These are phyloP conservation scores for Chelonus formosanus DNA, from an alignment of 2,888 invertebrate species.

Conservation along the genomic window DNA sequence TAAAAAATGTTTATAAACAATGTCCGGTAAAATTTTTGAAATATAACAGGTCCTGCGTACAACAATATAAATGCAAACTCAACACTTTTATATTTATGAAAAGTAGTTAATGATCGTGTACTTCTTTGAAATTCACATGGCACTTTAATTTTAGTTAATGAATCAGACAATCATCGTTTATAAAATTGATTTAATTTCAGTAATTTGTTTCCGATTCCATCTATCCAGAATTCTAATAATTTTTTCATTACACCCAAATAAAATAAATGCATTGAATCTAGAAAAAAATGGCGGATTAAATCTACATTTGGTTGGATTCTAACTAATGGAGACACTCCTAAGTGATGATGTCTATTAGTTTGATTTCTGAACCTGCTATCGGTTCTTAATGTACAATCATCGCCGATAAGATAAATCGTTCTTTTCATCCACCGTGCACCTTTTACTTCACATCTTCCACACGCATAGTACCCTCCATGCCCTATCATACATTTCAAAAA, in stretches of 20 bases:
- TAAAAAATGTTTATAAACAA: no score
- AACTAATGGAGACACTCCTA: conserved; percentile 17
- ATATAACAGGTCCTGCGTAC: no score
- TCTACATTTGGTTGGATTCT: conserved; percentile 27
- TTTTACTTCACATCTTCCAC: conserved; percentile 29
- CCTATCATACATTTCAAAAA: conserved; percentile 33
- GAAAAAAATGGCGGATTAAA: conserved; percentile 23
- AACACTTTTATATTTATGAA: no score
- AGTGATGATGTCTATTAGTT: conserved; percentile 33
- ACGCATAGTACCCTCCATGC: conserved; percentile 31
- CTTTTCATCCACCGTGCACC: conserved; percentile 11
- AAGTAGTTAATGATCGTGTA: no score
- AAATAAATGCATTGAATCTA: conserved; percentile 36
- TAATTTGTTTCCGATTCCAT: background rate
- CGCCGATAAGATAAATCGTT: conserved; percentile 18
- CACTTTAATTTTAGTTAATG: background rate
- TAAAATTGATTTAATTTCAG: background rate
- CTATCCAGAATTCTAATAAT: conserved; percentile 1
- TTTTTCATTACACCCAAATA: conserved; percentile 30
- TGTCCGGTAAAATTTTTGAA: no score
- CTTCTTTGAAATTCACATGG: no score
- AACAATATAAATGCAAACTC: no score
- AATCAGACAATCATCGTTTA: background rate
- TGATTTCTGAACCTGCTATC: conserved; percentile 33
- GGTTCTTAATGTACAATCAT: conserved; percentile 19